Percentiles rank a stretch among this genome's conserved stretches.
Evolutionary conservation across 2,113 vertebrate species (phyloP).

Genomic region (Crocuta crocuta): DNA sequence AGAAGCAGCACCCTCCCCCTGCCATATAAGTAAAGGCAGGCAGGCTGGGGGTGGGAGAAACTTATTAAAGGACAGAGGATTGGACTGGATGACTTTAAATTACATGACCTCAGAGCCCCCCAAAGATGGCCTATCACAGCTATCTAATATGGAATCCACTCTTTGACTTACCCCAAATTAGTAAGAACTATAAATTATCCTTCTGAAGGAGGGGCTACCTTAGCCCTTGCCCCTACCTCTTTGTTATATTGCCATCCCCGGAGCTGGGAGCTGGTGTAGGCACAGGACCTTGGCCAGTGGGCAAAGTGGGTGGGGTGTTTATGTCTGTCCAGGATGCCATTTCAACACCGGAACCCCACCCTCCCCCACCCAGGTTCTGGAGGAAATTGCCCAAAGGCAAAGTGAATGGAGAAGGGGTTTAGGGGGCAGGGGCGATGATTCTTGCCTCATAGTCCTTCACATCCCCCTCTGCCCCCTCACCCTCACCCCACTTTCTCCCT

Average conservation of each 20-base stretch:
- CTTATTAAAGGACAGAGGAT: background rate
- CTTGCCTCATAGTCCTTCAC: constrained; percentile 70
- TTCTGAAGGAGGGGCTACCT: constrained; percentile 23
- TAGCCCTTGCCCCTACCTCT: background rate
- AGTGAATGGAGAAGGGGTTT: constrained; percentile 81
- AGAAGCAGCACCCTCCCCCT: background rate
- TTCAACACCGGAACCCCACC: constrained; percentile 82
- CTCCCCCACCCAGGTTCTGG: constrained; percentile 78
- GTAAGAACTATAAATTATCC: background rate
- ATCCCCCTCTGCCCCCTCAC: background rate
- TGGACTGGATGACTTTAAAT: background rate
- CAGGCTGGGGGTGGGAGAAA: background rate
- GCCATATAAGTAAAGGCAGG: background rate
- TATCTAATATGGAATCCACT: background rate
- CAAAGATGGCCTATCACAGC: background rate
- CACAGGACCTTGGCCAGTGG: constrained; percentile 37
- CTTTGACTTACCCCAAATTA: background rate
- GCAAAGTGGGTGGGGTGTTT: constrained; percentile 80
- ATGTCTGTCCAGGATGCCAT: constrained; percentile 79
- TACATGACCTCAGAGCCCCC: constrained; percentile 24
- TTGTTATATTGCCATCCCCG: background rate
- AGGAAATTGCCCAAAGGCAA: constrained; percentile 83
- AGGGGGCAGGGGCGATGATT: constrained; percentile 56
- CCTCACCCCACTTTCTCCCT: background rate
- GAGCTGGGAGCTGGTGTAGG: constrained; percentile 39